Evolutionary conservation across 1,140 invertebrate species (phyloP).

Genomic region (Bombus polaris): DNA sequence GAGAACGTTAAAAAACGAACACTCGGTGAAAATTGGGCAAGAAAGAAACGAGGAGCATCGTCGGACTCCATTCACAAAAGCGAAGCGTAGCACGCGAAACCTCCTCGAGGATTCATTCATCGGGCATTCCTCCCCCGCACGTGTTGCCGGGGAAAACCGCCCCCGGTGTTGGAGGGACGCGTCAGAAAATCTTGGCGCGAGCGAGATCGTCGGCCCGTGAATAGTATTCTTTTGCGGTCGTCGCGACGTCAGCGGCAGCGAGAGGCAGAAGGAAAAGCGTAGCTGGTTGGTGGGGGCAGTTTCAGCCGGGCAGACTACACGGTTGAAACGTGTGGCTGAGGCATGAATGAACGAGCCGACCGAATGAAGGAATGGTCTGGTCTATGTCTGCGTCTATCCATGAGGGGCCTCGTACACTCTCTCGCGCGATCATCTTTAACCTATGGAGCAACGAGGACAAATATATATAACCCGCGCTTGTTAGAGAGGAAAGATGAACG

Average conservation of each 20-base stretch:
- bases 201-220: background rate
- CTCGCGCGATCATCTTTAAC: background rate
- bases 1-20: no score
- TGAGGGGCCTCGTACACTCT: background rate
- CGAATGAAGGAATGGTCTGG: slow-evolving; percentile 60
- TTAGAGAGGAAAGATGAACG: background rate
- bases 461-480: background rate
- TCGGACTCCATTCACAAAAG: background rate
- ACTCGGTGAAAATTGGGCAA: background rate
- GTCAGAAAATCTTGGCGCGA: slow-evolving; percentile 21
- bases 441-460: background rate
- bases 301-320: slow-evolving; percentile 35
- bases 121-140: background rate
- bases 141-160: slow-evolving; percentile 7
- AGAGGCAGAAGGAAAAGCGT: slow-evolving; percentile 32
- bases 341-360: slow-evolving; percentile 67
- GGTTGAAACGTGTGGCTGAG: slow-evolving; percentile 58
- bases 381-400: background rate
- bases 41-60: background rate
- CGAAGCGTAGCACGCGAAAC: background rate
- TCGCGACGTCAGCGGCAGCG: slow-evolving; percentile 35
- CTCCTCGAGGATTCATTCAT: background rate
- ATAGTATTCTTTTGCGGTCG: slow-evolving; percentile 2
- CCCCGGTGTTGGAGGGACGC: background rate
- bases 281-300: background rate